Base-by-base conservation (phyloP, 2,113 vertebrate genomes). In the Anguilla rostrata region DNA sequence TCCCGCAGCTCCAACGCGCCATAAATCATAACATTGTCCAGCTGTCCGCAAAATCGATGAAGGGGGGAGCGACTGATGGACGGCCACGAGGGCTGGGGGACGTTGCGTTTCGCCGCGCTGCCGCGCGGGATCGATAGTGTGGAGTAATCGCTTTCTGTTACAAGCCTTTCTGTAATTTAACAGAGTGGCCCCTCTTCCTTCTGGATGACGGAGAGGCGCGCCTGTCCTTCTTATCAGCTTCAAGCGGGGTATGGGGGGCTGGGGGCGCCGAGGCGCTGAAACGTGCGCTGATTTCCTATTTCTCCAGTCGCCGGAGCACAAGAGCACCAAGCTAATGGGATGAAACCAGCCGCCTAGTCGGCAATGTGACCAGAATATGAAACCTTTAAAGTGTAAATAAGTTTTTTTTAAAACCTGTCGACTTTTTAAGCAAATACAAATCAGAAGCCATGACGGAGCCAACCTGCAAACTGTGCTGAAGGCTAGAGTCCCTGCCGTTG, bases 121-220 rank as follows among this genome's bases (percentile, higher is more conserved):
- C 11, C 71, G 8, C 2, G 71, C 11, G 1, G 71, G 71, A 12
- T 75, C 71, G 71, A 34, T 75, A 75, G n/a, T 11, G 71, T 75
- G 71, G 71, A 75, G 71, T 75, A 75, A 75, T 75, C 71, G 71
- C 26, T 75, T 75, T 75, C n/a, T 75, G 7, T 80, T 41, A 39
- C 78, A 80, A 39, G 18, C 40, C 15, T 39, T 18, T 39, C n/a
- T 39, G 75, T 78, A 78, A 80, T 80, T 40, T 41, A 40, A 80
- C 78, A 75, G 12, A 75, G 71, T 75, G 34, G 8, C 26, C n/a
- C 12, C 34, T 75, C 26, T 9, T 75, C 11, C 11, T 75, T 20
- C 22, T 3, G 71, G 71, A 75, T 29, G 71, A 75, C n/a, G 71
- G n/a, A n/a, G 71, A 75, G 71, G n/a, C 34, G 78, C 39, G 29